A percentile compares a stretch with the other conserved stretches of the same genome.
phyloP scores from a whole-genome alignment of 2,797 vertebrate genomes.

The Pipistrellus nathusii region DNA sequence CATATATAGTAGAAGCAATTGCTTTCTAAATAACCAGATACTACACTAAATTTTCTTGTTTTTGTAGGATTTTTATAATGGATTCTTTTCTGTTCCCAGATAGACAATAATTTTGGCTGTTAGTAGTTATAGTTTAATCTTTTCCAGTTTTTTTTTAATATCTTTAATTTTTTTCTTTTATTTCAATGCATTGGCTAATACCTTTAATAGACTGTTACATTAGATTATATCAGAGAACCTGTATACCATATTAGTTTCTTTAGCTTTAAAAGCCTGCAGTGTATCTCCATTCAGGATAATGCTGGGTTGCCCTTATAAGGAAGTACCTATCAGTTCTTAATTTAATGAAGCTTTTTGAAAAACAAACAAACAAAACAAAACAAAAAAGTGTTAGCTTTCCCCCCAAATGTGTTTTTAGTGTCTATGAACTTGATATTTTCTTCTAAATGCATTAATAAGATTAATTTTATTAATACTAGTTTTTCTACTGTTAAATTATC shows the following conservation, averaged over 20 bases:
- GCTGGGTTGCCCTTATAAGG: neutral
- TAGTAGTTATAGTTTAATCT: neutral
- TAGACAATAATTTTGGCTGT: neutral
- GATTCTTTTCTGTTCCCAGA: slow-evolving; percentile 33
- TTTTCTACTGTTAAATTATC: slow-evolving; percentile 26
- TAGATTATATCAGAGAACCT: neutral
- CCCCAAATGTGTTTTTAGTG: neutral
- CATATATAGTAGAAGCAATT: neutral
- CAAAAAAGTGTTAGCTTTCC: neutral
- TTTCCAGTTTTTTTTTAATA: slow-evolving; percentile 24
- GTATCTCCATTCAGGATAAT: neutral
- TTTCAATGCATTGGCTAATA: neutral
- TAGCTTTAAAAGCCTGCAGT: neutral
- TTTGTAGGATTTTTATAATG: slow-evolving; percentile 11
- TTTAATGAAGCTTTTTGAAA: neutral
- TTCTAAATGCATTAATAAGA: neutral
- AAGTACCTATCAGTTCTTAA: neutral
- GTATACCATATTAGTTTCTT: neutral
- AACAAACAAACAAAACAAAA: too few relatives aligned
- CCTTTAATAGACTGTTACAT: neutral
- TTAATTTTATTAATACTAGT: neutral
- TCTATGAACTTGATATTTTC: neutral
- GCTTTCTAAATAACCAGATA: neutral
- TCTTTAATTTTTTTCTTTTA: slow-evolving; percentile 36
- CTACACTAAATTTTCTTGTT: neutral